Evolutionary conservation across 2,888 invertebrate genomes (phyloP), one percentile per base, ranked within the genome.

Genomic region (Pseudolycoriella hygida): DNA sequence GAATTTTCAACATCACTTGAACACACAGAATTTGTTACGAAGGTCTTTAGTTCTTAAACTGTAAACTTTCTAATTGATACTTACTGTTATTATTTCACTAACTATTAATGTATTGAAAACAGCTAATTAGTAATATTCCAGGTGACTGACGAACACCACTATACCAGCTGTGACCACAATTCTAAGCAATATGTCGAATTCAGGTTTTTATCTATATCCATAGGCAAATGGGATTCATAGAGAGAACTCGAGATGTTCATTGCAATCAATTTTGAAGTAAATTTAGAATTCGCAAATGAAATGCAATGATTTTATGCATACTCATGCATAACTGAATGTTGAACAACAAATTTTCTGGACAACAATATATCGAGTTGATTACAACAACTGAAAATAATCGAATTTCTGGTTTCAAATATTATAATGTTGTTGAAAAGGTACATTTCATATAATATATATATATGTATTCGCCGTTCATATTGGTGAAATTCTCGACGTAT

Each of bases 361-460:
- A 40, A 40, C 40, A 40, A 40, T 40, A 40, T 40, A 40, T 40
- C 19, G 18, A 40, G 18, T 40, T 40, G 40, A 40, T 40, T 40
- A 40, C 40, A 40, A 40, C 40, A 34, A 34, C 15, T 40, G 40
- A 40, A 40, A 40, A 40, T 40, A 40, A 40, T 40, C 40, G 40
- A 40, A 40, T 40, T 40, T 40, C 17, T 12, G 25, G 25, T 25
- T 25, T 25, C 25, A 25, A 25, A 25, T 25, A 25, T 25, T 25
- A 25, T 25, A 8, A 25, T 25, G 25, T 25, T 25, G 25, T 25
- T 40, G 12, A 12, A 17, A 18, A 17, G 18, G 12, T 40, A 40
- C 17, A 40, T 40, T 18, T 40, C 8, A 40, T 40, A 40, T 3
- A 40, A 40, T 17, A 40, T 18, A 17, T n/a, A 14, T 17, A 17